These are phyloP conservation scores for Periplaneta americana DNA, from an alignment of 1,140 invertebrate genomes.

Conservation along the genomic window DNA sequence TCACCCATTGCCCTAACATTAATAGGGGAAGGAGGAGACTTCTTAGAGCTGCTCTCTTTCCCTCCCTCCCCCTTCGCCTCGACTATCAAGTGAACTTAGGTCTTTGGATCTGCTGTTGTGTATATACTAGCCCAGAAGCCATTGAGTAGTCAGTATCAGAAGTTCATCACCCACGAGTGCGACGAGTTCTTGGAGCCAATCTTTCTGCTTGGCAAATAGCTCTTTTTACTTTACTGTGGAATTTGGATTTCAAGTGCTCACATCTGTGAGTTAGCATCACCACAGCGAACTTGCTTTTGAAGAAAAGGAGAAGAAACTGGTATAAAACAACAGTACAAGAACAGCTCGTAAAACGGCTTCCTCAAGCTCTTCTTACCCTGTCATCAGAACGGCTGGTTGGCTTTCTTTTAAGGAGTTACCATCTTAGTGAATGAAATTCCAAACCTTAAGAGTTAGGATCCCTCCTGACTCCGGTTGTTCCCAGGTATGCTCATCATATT, in stretches of 20 bases:
- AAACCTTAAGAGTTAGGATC: neutral
- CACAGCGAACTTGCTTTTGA: too few species aligned
- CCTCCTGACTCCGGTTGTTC: neutral
- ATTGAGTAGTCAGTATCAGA: neutral
- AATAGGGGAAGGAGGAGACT: too few species aligned
- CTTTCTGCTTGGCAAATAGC: neutral
- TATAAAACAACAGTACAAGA: neutral
- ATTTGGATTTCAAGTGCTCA: neutral
- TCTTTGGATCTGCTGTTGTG: neutral
- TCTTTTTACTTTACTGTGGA: neutral
- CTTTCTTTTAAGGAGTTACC: neutral
- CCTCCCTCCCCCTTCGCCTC: neutral
- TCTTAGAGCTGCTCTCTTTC: too few species aligned
- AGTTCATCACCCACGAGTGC: neutral
- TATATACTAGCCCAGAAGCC: neutral
- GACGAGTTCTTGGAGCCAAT: neutral
- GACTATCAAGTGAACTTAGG: neutral
- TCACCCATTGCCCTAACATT: too few species aligned
- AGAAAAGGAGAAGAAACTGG: neutral
- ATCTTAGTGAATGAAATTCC: neutral
- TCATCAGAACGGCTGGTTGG: neutral
- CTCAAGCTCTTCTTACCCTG: neutral
- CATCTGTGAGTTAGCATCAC: too few species aligned
- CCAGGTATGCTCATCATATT: neutral
- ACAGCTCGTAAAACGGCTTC: neutral